A percentile compares a stretch with the other conserved stretches of the same genome.
These are phyloP conservation scores for Gallinago solitaria DNA, from an alignment of 2,797 vertebrate genomes.

Conservation along the genomic window DNA sequence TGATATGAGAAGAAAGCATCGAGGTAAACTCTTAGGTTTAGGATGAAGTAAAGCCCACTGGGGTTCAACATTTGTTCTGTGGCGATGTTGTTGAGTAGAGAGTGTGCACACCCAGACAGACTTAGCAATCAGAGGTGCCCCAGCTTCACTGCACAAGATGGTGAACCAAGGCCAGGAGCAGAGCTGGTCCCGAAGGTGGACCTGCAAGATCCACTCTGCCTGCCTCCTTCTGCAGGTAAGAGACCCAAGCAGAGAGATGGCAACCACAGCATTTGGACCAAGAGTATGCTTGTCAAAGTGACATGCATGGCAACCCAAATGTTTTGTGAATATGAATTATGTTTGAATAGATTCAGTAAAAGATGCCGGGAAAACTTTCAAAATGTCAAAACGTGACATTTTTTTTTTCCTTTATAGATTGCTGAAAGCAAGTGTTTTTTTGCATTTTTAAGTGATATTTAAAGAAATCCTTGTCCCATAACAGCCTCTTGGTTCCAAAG, in stretches of 20 bases:
- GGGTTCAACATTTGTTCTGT: background rate
- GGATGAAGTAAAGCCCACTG: background rate
- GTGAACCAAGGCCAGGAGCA: background rate
- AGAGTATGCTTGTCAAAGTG: background rate
- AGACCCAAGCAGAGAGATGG: background rate
- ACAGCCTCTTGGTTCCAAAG: background rate
- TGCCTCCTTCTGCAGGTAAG: background rate
- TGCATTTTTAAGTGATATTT: background rate
- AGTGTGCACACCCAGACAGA: fast-evolving
- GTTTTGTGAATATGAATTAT: background rate
- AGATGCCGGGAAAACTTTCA: background rate
- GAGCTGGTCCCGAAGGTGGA: background rate
- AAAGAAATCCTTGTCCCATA: background rate
- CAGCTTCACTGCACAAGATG: fast-evolving
- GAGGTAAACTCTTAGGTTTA: background rate
- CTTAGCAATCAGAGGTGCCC: background rate
- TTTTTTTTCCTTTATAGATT: background rate
- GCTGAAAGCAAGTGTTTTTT: background rate
- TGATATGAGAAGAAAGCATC: background rate
- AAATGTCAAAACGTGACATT: background rate
- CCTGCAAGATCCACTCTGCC: background rate
- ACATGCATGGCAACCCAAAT: background rate
- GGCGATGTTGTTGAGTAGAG: fast-evolving
- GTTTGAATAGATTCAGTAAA: background rate
- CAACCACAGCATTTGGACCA: fast-evolving